Conservation (phyloP, 1,140 invertebrate species). For the Bombus huntii region DNA sequence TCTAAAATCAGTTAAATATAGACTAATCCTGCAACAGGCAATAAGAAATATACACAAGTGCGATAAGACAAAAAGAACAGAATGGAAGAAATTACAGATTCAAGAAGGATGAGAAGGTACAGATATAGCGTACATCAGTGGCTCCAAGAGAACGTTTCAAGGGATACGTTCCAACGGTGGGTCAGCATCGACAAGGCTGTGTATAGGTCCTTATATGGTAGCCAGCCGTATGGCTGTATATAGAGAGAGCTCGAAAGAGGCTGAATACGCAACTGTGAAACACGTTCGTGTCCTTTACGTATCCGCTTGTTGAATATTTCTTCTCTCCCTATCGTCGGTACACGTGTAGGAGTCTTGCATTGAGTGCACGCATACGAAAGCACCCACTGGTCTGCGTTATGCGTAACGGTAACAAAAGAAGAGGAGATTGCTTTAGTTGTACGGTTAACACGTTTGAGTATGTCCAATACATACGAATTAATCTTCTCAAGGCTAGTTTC, state of each 20-base stretch:
- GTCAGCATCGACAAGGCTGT: slow-evolving; percentile 70
- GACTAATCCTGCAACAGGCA: background rate
- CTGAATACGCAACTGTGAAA: slow-evolving; percentile 61
- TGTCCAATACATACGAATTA: slow-evolving; percentile 3
- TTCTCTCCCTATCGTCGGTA: slow-evolving; percentile 35
- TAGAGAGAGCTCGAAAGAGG: slow-evolving; percentile 69
- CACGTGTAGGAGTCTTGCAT: slow-evolving; percentile 44
- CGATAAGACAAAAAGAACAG: background rate
- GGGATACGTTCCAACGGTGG: slow-evolving; percentile 67
- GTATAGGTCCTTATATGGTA: slow-evolving; percentile 73
- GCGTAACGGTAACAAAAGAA: slow-evolving; percentile 63
- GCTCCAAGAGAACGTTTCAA: slow-evolving; percentile 51
- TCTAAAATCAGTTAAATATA: background rate
- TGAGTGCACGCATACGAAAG: background rate
- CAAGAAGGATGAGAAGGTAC: background rate
- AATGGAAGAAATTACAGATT: background rate
- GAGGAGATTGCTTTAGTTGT: slow-evolving; percentile 27
- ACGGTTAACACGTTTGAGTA: background rate
- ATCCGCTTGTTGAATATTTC: slow-evolving; percentile 37
- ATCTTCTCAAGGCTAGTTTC: background rate
- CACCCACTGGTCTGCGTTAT: background rate
- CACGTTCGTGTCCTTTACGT: slow-evolving; percentile 54
- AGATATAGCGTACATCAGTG: slow-evolving; percentile 25
- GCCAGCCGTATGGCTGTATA: slow-evolving; percentile 60
- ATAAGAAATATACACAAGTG: background rate